Evolutionary conservation across 2,797 vertebrate species (phyloP).

Genomic region (Poecilia velifera): DNA sequence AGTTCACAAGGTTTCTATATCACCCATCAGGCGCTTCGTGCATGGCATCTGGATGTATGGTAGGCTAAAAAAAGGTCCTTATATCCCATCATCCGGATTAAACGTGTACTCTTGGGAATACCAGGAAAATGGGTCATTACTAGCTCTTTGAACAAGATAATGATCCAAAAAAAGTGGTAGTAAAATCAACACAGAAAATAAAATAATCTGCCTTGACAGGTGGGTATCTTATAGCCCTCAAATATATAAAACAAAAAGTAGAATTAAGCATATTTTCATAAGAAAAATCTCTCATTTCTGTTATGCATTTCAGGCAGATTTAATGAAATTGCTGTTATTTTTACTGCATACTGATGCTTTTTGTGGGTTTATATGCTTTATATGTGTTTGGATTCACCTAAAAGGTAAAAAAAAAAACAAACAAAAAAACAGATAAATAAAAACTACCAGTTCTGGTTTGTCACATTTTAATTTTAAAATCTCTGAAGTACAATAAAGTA

Average conservation of each 20-base stretch:
- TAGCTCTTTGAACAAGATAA: background rate
- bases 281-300: background rate
- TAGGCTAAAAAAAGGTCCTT: background rate
- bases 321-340: background rate
- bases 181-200: too few relatives aligned
- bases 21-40: background rate
- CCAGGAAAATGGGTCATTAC: background rate
- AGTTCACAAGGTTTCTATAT: background rate
- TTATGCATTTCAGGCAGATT: background rate
- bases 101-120: background rate
- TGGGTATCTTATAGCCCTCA: too few relatives aligned
- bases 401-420: background rate
- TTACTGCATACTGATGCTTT: background rate
- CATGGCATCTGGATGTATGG: background rate
- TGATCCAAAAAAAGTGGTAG: background rate
- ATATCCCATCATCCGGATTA: background rate
- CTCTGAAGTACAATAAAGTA: slow-evolving; percentile 18
- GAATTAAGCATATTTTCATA: background rate
- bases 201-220: too few relatives aligned
- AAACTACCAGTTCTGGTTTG: slow-evolving; percentile 18
- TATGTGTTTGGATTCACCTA: background rate
- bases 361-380: background rate
- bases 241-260: too few relatives aligned
- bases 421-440: background rate
- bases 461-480: slow-evolving; percentile 62